phyloP scores from a whole-genome alignment of 2,797 vertebrate genomes.

The Australoheros facetus region DNA sequence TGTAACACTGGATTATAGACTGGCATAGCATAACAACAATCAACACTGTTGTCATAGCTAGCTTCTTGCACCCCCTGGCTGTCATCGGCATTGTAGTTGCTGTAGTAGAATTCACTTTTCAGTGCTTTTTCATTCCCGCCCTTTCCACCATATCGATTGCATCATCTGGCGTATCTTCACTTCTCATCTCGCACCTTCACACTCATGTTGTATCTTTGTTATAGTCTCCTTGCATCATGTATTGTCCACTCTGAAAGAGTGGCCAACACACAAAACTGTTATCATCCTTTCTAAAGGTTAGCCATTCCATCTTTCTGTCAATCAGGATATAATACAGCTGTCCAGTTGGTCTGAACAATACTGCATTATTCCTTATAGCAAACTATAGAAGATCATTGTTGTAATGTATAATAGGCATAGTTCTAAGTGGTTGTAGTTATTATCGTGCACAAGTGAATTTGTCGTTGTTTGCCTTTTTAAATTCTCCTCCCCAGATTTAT shows the following conservation, averaged over 20 bases:
- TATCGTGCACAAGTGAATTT: conserved; percentile 74
- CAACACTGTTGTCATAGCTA: conserved; percentile 69
- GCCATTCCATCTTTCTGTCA: conserved; percentile 39
- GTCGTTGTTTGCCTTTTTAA: conserved; percentile 68
- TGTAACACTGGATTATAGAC: conserved; percentile 70
- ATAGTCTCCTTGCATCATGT: conserved; percentile 21
- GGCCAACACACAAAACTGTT: conserved; percentile 27
- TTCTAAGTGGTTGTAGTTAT: conserved; percentile 73
- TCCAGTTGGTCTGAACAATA: conserved; percentile 66
- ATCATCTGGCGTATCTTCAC: conserved; percentile 47
- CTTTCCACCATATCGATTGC: conserved; percentile 21
- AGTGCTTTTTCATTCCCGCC: conserved; percentile 55
- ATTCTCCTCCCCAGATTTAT: conserved; percentile 59
- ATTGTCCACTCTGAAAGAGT: conserved; percentile 7
- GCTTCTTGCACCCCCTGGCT: conserved; percentile 56
- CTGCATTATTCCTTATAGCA: conserved; percentile 65
- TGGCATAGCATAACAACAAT: conserved; percentile 70
- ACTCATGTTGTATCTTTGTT: conserved; percentile 44
- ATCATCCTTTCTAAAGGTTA: conserved; percentile 36
- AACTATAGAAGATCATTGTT: conserved; percentile 71
- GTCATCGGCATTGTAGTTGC: conserved; percentile 45
- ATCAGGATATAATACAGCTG: conserved; percentile 55
- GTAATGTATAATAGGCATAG: conserved; percentile 76
- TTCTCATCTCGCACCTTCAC: conserved; percentile 53
- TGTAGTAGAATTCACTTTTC: conserved; percentile 56